Evolutionary conservation across 2,113 vertebrate species (phyloP).

Genomic region (Zapus hudsonius): DNA sequence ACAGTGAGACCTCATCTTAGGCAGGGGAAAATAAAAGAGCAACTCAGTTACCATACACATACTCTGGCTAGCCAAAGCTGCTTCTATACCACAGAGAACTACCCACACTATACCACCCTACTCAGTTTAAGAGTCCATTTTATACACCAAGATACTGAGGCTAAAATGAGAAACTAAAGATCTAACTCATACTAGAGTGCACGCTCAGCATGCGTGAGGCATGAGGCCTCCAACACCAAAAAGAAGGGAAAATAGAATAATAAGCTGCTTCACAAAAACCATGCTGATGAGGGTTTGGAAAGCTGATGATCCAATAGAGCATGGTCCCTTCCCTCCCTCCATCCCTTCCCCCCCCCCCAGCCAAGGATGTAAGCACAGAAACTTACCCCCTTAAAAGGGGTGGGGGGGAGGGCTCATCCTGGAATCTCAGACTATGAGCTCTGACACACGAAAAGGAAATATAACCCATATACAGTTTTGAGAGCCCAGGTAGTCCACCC

Average conservation of each 20-base stretch:
- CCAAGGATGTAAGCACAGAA: background rate
- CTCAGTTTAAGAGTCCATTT: background rate
- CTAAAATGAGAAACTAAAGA: background rate
- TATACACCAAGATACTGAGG: background rate
- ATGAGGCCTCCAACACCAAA: background rate
- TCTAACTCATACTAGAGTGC: background rate
- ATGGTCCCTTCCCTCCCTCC: too few relatives aligned
- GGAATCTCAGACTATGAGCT: background rate
- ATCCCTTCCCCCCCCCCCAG: too few relatives aligned
- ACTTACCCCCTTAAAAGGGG: background rate
- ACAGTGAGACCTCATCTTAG: background rate
- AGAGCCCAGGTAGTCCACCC: background rate
- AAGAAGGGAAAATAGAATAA: background rate
- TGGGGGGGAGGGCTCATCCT: background rate
- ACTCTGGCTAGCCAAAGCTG: background rate
- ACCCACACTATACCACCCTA: background rate
- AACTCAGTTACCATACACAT: background rate
- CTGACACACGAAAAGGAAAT: constrained; percentile 24
- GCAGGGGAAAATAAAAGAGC: background rate
- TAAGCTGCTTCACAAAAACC: background rate
- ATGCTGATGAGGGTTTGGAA: background rate
- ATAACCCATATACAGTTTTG: background rate
- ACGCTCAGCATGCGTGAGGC: background rate
- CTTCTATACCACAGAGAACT: background rate
- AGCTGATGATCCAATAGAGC: background rate